Evolutionary conservation across 2,797 vertebrate species (phyloP).

Genomic region (Ctenosaura bakeri): DNA sequence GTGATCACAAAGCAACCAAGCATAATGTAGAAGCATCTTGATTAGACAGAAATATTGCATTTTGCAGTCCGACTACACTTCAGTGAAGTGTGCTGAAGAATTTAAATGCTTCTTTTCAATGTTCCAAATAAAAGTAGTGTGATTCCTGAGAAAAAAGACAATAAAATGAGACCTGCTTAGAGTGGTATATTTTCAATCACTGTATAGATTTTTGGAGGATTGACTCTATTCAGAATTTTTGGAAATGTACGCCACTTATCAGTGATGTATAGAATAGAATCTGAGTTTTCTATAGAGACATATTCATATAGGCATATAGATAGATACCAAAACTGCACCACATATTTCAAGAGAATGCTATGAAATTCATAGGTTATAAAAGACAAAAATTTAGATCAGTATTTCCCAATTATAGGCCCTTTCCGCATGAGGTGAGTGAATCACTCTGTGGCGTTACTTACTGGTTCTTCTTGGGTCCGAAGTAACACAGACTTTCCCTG

Average conservation of each 20-base stretch:
- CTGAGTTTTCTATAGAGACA: constrained; percentile 35
- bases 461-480: no score
- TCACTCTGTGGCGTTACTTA: no score
- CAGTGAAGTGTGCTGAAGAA: constrained; percentile 60
- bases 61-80: constrained; percentile 60
- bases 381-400: constrained; percentile 58
- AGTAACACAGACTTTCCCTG: no score
- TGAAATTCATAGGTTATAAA: constrained; percentile 52
- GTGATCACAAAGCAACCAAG: constrained; percentile 41
- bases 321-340: constrained; percentile 63
- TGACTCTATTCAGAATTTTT: constrained; percentile 62
- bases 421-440: no score
- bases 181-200: constrained; percentile 54
- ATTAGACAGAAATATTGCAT: constrained; percentile 24
- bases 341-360: constrained; percentile 68
- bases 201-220: constrained; percentile 64
- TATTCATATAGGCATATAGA: constrained; percentile 40
- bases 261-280: constrained; percentile 59
- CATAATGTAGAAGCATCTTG: constrained; percentile 48
- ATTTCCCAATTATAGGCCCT: not conserved
- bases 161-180: constrained; percentile 54
- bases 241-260: constrained; percentile 60
- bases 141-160: constrained; percentile 44
- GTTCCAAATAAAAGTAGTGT: constrained; percentile 53
- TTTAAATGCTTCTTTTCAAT: constrained; percentile 58